These are phyloP conservation scores for Xestia xanthographa DNA, from an alignment of 2,888 invertebrate species.

Conservation along the genomic window DNA sequence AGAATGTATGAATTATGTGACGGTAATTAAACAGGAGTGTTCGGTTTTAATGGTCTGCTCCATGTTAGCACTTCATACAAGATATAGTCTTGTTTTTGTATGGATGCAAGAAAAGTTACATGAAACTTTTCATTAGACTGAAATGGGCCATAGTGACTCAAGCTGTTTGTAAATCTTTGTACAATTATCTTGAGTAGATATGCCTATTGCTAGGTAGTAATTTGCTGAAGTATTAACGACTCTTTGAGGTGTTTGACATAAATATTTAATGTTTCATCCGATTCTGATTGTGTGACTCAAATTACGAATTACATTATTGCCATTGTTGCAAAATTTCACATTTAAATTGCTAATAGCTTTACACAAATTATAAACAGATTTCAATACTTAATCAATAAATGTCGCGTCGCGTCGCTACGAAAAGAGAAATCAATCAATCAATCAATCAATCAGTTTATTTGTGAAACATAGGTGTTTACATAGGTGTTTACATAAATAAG, in stretches of 20 bases:
- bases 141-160: background rate
- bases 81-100: background rate
- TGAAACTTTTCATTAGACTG: background rate
- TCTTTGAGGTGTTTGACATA: background rate
- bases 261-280: background rate
- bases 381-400: background rate
- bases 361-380: too few relatives aligned
- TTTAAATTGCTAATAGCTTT: too few relatives aligned
- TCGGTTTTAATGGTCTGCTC: background rate
- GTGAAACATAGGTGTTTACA: too few relatives aligned
- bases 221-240: background rate
- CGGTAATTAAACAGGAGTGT: constrained; percentile 37
- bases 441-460: too few relatives aligned
- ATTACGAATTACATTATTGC: background rate
- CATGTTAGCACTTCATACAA: background rate
- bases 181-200: background rate
- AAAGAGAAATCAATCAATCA: too few relatives aligned
- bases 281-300: background rate
- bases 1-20: constrained; percentile 34
- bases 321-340: background rate
- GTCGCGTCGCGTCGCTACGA: background rate
- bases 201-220: background rate
- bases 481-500: too few relatives aligned
- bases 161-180: background rate
- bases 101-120: background rate